These are phyloP conservation scores for Erpobdella octoculata DNA, from an alignment of 2,888 invertebrate species.

Conservation along the genomic window DNA sequence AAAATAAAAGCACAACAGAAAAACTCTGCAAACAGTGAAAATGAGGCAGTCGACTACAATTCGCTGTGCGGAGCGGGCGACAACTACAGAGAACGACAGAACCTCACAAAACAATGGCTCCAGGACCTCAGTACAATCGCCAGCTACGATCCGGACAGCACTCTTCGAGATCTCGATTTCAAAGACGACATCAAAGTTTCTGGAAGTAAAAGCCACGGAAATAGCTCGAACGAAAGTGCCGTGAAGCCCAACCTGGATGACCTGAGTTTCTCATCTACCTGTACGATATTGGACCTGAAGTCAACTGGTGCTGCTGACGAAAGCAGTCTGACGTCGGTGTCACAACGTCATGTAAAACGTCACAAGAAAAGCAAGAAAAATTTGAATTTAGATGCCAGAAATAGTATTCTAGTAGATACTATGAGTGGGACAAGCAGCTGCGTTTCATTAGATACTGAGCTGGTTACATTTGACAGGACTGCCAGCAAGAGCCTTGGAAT, in stretches of 20 bases:
- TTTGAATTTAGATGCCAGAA: neutral
- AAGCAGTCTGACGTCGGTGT: slow-evolving; percentile 3
- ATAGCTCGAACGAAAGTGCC: slow-evolving; percentile 1
- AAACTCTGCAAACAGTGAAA: neutral
- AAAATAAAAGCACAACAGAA: neutral
- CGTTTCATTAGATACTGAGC: slow-evolving; percentile 29
- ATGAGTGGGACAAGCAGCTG: slow-evolving; percentile 25
- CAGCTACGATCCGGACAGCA: slow-evolving; percentile 22
- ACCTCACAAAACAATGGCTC: slow-evolving; percentile 30
- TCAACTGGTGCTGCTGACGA: neutral
- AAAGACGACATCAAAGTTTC: neutral
- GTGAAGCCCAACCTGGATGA: neutral
- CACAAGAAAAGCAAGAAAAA: neutral
- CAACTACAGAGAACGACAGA: neutral
- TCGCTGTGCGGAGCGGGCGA: too few species aligned
- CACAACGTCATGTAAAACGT: neutral
- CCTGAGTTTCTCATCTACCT: neutral
- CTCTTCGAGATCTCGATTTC: neutral
- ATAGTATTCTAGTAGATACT: neutral
- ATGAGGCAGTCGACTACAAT: neutral
- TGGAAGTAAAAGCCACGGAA: neutral
- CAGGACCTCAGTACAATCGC: slow-evolving; percentile 29
- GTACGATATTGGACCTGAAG: neutral
- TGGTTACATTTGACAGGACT: slow-evolving; percentile 26
- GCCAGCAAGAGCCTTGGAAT: slow-evolving; percentile 29